Conservation (phyloP, 37 sponge, comb jelly and placozoan genomes). For the Halichondria panicea region DNA sequence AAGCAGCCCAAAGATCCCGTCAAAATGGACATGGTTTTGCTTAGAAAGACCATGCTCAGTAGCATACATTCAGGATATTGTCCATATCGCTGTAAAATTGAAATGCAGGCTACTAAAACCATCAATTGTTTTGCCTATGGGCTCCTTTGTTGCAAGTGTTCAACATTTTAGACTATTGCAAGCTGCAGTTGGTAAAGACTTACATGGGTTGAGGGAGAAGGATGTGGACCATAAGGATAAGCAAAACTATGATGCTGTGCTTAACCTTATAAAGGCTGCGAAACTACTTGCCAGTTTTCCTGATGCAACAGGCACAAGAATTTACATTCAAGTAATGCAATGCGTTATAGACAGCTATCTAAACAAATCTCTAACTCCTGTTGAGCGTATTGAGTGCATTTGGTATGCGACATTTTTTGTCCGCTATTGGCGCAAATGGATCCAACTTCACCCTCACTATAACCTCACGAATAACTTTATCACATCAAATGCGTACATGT, state of each 20-base stretch:
- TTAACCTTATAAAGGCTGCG: conserved; percentile 3
- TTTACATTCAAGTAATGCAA: conserved; percentile 8
- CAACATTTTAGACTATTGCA: conserved; percentile 29
- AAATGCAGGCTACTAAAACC: conserved; percentile 32
- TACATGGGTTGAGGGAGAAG: conserved; percentile 20
- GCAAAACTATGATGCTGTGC: conserved; percentile 46
- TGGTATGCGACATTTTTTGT: conserved; percentile 45
- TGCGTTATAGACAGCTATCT: conserved; percentile 51
- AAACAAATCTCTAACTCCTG: conserved; percentile 25
- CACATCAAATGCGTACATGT: conserved; percentile 53
- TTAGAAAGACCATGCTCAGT: conserved; percentile 3
- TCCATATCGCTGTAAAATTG: conserved; percentile 42
- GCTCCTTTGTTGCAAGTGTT: conserved; percentile 24
- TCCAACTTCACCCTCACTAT: conserved; percentile 25
- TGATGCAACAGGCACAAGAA: conserved; percentile 43
- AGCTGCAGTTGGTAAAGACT: conserved; percentile 16
- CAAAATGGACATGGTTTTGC: conserved; percentile 48
- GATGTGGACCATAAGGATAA: conserved; percentile 25
- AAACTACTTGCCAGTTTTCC: conserved; percentile 15
- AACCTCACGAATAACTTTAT: conserved; percentile 39
- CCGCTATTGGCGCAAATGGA: conserved; percentile 51
- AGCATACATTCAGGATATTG: conserved; percentile 43
- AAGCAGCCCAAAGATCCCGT: conserved; percentile 31
- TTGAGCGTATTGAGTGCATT: conserved; percentile 24
- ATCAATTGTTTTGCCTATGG: conserved; percentile 40